phyloP scores from a whole-genome alignment of 2,113 vertebrate genomes.

The Eurystomus gularis region DNA sequence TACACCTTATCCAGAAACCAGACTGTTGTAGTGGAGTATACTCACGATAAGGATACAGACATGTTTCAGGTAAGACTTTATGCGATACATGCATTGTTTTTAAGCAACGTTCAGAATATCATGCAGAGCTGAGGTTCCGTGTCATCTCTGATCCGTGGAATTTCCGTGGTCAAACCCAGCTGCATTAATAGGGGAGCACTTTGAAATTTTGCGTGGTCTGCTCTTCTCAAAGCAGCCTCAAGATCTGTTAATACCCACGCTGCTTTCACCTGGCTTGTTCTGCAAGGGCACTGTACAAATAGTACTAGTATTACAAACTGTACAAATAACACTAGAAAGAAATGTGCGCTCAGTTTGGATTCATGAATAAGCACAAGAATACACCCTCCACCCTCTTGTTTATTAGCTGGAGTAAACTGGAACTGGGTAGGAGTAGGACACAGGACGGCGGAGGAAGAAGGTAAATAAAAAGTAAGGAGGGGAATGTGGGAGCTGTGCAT shows the following conservation, averaged over 20 bases:
- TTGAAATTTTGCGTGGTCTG: neutral
- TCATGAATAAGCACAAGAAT: neutral
- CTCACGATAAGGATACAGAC: slow-evolving; percentile 95
- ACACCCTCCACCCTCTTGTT: neutral
- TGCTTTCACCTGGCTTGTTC: neutral
- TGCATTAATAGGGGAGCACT: neutral
- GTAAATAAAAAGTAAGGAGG: neutral
- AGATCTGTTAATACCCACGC: neutral
- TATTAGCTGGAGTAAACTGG: neutral
- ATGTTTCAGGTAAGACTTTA: slow-evolving; percentile 93
- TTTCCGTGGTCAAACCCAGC: neutral
- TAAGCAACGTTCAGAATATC: neutral
- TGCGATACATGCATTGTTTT: neutral
- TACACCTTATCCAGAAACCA: slow-evolving; percentile 95
- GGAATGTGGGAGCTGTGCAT: neutral
- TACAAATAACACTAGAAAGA: neutral
- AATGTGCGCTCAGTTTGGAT: neutral
- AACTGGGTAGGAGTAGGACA: neutral
- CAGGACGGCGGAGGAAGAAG: neutral
- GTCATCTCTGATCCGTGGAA: neutral
- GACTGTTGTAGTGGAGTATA: slow-evolving; percentile 96
- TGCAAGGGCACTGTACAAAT: neutral
- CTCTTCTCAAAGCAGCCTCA: neutral
- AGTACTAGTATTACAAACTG: too few relatives aligned
- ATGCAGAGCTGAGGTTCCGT: neutral